Base-by-base conservation (phyloP, 1,140 invertebrate species). In the Leptinotarsa lineolata region DNA sequence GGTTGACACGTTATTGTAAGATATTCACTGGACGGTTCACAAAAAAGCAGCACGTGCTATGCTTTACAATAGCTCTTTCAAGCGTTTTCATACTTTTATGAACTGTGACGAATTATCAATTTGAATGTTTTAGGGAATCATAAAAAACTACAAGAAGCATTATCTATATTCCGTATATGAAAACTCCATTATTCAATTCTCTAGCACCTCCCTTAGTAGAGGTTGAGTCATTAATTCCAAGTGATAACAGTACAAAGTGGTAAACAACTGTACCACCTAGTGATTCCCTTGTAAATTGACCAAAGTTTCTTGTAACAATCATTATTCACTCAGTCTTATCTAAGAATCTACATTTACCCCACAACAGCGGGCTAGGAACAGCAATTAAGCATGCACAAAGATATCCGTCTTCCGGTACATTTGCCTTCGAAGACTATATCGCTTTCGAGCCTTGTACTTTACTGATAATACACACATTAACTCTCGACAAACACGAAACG, bases 301-400 rank as follows among this genome's bases (percentile, higher is more conserved):
- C 76, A 74, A 79, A 80, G 74, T 80, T 80, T 74, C 76, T 76
- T 74, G 75, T 74, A 72, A 63, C 59, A 64, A 68, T 65, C 78
- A 80, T 80, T 80, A 80, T 78, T 80, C 78, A 80, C 77, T 70
- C 61, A 13, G 58, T 16, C 61, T 80, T 80, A 80, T 79, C 78
- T 74, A 45, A 54, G 39, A 54, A 63, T 73, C 67, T 77, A 67
- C 73, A 77, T 78, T 74, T 68, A 68, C 72, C 74, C 70, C 74
- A 61, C 59, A 60, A 67, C 58, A 68, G 72, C 72, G 66, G 72
- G 70, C 72, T 73, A 78, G 77, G 78, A 82, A 81, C 80, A 79
- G 79, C 80, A 81, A 82, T 82, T 82, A 81, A 80, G 77, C 81
- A 80, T 82, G 80, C 81, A 81, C 79, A 77, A 80, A 82, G 80